Conservation (phyloP, 2,888 invertebrate genomes). For the Trachelus stipa region DNA sequence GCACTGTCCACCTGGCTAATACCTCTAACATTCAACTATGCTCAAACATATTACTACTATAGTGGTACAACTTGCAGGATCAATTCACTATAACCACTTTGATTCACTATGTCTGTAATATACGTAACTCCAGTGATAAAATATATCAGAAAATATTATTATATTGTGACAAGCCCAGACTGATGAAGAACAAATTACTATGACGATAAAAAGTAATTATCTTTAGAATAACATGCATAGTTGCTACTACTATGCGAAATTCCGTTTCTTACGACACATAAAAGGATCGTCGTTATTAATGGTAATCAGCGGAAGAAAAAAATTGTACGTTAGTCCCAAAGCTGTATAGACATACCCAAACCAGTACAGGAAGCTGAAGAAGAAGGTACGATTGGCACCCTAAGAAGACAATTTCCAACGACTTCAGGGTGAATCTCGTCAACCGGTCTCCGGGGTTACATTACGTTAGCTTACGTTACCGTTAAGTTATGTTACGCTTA, state of each 20-base stretch:
- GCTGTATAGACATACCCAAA: background rate
- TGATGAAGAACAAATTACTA: background rate
- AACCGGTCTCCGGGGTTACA: background rate
- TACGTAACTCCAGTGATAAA: background rate
- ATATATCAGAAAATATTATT: background rate
- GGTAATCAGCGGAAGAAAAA: background rate
- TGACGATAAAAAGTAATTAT: too few relatives aligned
- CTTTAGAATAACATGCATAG: background rate
- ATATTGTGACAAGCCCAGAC: background rate
- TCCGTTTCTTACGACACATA: background rate
- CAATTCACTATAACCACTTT: background rate
- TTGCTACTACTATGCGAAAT: background rate
- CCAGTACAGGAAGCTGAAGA: background rate
- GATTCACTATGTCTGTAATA: background rate
- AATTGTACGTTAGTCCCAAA: background rate
- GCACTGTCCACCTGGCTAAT: too few relatives aligned
- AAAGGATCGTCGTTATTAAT: background rate
- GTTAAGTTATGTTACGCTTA: conserved; percentile 7
- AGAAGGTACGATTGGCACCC: background rate
- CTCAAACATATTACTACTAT: background rate
- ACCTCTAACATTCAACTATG: too few relatives aligned
- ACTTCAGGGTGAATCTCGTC: background rate
- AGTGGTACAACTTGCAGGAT: background rate
- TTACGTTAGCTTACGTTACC: conserved; percentile 2
- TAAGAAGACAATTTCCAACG: background rate